Percentiles rank a stretch among this genome's conserved stretches.
phyloP scores from a whole-genome alignment of 2,113 vertebrate genomes.

The Lethenteron camtschaticum region DNA sequence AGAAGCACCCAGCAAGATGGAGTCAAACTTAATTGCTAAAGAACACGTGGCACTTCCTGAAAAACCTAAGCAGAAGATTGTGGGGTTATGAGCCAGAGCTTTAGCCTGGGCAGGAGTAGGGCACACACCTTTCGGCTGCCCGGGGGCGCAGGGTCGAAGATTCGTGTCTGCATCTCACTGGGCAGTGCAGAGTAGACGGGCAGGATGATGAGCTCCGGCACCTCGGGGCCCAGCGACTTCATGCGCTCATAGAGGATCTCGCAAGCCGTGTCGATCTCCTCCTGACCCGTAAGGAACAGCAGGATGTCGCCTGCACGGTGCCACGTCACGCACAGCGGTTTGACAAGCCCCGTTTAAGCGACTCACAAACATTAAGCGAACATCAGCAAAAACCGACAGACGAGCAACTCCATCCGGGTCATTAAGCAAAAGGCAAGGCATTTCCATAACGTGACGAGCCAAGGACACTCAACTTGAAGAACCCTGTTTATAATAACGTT shows the following conservation, averaged over 20 bases:
- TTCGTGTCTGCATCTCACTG: constrained; percentile 96
- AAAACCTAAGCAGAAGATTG: no score
- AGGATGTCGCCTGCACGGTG: constrained; percentile 50
- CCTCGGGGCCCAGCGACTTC: constrained; percentile 84
- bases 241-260: constrained; percentile 93
- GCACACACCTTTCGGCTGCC: constrained; percentile 77
- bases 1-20: no score
- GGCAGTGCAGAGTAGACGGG: constrained; percentile 79
- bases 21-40: no score
- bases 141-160: constrained; percentile 84
- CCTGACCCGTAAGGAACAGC: constrained; percentile 81
- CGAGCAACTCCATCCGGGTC: no score
- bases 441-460: no score
- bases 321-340: background rate
- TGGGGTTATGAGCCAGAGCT: background rate
- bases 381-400: constrained; percentile 1
- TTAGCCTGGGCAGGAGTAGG: background rate
- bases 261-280: constrained; percentile 90
- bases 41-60: no score
- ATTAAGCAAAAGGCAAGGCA: no score
- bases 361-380: no score
- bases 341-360: no score
- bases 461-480: no score
- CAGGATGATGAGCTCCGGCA: constrained; percentile 84
- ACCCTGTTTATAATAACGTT: no score